Percentiles rank a stretch among this genome's conserved stretches.
Conservation (phyloP, 2,888 invertebrate species). For the Ormia ochracea region DNA sequence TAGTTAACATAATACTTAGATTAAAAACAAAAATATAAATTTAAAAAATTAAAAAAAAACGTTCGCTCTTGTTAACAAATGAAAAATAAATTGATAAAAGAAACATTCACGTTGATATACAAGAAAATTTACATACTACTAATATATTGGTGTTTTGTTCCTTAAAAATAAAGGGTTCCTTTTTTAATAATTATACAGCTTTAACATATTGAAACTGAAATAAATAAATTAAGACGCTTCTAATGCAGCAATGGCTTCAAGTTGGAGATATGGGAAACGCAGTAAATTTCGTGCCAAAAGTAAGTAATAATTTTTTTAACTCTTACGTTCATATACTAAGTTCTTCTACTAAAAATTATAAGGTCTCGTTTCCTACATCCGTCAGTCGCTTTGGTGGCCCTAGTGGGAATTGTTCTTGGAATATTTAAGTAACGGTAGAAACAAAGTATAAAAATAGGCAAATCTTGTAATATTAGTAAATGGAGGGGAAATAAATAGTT, state of each 20-base stretch:
- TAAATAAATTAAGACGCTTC: neutral
- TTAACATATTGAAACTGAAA: neutral
- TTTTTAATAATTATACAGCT: neutral
- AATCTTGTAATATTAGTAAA: too few species aligned
- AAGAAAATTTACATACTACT: too few species aligned
- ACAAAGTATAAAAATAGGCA: too few species aligned
- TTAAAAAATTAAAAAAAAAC: neutral
- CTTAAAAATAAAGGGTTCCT: conserved; percentile 13
- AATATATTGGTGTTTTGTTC: conserved; percentile 26
- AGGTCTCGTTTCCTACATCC: too few species aligned
- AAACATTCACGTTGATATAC: neutral
- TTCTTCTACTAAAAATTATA: too few species aligned
- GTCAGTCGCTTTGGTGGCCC: too few species aligned
- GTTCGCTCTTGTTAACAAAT: too few species aligned
- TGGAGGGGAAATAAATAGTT: too few species aligned
- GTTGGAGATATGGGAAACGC: conserved; percentile 76
- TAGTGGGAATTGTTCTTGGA: too few species aligned
- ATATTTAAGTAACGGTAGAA: too few species aligned
- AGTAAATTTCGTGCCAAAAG: conserved; percentile 76
- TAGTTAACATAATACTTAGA: neutral
- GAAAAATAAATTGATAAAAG: neutral
- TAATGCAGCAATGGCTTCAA: conserved; percentile 74
- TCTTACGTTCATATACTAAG: neutral
- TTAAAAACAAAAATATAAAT: neutral
- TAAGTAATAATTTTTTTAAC: conserved; percentile 63